Evolutionary conservation across 2,113 vertebrate genomes (phyloP), one percentile per base, ranked within the genome.

Genomic region (Cynopterus brachyotis): DNA sequence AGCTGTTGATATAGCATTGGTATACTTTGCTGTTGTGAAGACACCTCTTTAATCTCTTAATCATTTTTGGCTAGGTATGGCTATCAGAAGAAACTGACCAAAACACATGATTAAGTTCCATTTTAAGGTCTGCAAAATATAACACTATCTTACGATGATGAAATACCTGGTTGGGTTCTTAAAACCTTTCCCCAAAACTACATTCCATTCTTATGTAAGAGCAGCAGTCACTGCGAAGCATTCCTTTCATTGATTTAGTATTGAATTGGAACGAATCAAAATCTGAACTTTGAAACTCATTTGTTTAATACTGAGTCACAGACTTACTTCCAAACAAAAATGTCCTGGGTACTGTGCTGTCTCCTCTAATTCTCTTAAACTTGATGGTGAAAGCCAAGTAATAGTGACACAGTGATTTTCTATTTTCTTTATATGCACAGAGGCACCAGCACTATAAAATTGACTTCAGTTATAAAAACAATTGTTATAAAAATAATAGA

Each of bases 161-260:
- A 82, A 93, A 88, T 24, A 79, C 28, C n/a, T 62, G 55, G 28
- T 47, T 84, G 50, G 53, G 15, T 75, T 80, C 87, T 59, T 95
- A 91, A 90, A 95, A 79, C 11, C 28, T 93, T 70, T 89, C 40
- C 66, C 75, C n/a, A 72, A 93, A 96, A 83, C 57, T 73, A 90
- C 47, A 95, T 80, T 82, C 67, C 80, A 94, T 92, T 89, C 72
- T 89, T 75, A 90, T 53, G 30, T 32, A 92, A 82, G 45, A 89
- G 81, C 60, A 96, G 86, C 10, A 95, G 30, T 64, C 22, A 59
- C 30, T 85, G 32, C 30, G 90, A 59, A 67, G 42, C 57, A 40
- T 70, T 95, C 26, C 50, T 93, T 84, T 85, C 20, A 69, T 20
- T 67, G 16, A 87, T 76, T 90, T 64, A 82, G 75, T 80, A 87